These are phyloP conservation scores for Tetropium fuscum DNA, from an alignment of 2,888 invertebrate species.

Conservation along the genomic window DNA sequence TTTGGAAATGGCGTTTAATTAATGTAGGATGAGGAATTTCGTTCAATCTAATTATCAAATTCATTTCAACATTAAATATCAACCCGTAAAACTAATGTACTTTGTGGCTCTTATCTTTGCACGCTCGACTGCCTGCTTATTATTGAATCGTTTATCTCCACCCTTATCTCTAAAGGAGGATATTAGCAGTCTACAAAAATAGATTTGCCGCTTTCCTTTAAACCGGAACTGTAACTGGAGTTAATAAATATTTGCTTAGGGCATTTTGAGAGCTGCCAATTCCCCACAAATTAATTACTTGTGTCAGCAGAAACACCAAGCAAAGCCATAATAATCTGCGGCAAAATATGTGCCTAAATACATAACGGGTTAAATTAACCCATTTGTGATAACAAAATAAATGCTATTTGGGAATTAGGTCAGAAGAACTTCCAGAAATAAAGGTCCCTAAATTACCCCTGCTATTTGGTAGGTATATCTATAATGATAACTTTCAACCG, in stretches of 20 bases:
- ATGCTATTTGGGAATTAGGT: too few relatives aligned
- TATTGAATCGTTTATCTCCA: slow-evolving; percentile 25
- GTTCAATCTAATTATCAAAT: slow-evolving; percentile 10
- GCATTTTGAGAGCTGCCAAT: background rate
- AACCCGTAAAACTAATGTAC: slow-evolving; percentile 18
- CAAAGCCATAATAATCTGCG: background rate
- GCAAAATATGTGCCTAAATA: too few relatives aligned
- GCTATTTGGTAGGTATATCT: too few relatives aligned
- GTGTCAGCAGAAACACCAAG: background rate
- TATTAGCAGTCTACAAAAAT: slow-evolving; percentile 23
- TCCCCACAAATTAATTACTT: slow-evolving; percentile 3
- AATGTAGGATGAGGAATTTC: too few relatives aligned
- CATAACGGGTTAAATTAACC: too few relatives aligned
- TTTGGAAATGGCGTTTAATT: background rate
- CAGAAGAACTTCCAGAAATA: too few relatives aligned
- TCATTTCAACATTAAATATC: slow-evolving; percentile 13
- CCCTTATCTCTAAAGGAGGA: slow-evolving; percentile 19
- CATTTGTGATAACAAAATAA: too few relatives aligned
- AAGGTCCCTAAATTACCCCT: too few relatives aligned
- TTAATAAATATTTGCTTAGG: slow-evolving; percentile 14
- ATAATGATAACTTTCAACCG: too few relatives aligned
- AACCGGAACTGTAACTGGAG: slow-evolving; percentile 9
- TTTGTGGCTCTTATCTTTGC: slow-evolving; percentile 11
- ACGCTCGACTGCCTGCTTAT: slow-evolving; percentile 21
- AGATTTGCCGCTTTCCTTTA: slow-evolving; percentile 14